Conservation (phyloP, 2,888 invertebrate genomes). For the Brachyptera risi region DNA sequence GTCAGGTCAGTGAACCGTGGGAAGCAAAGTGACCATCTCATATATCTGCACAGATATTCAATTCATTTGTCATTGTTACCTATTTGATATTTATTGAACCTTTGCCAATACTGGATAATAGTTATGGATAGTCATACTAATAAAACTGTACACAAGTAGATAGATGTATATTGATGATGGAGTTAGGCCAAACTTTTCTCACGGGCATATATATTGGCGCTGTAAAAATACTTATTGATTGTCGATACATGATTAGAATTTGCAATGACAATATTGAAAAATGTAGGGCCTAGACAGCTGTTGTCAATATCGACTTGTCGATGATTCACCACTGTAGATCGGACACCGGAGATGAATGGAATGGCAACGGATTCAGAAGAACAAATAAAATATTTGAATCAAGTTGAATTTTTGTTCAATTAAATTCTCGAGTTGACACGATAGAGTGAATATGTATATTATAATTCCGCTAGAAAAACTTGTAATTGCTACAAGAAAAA, state of each 20-base stretch:
- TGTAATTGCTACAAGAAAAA: too few species aligned
- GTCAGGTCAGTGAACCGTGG: conserved; percentile 13
- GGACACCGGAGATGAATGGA: too few species aligned
- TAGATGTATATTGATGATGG: not conserved
- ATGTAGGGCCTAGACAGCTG: too few species aligned
- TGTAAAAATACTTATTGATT: conserved; percentile 11
- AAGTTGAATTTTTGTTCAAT: too few species aligned
- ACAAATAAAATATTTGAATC: too few species aligned
- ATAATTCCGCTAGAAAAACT: too few species aligned
- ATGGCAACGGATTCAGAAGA: too few species aligned
- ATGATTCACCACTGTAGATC: too few species aligned
- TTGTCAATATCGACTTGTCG: conserved; percentile 11
- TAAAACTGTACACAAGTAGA: not conserved
- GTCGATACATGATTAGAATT: not conserved
- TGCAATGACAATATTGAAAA: conserved; percentile 5
- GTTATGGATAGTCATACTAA: conserved; percentile 10
- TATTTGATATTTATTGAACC: conserved; percentile 10
- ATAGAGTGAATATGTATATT: too few species aligned
- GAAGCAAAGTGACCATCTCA: conserved; percentile 5
- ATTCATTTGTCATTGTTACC: too few species aligned
- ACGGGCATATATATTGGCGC: conserved; percentile 1
- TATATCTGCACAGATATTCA: too few species aligned
- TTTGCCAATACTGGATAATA: conserved; percentile 1
- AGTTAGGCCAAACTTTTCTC: conserved; percentile 11
- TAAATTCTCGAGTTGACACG: too few species aligned